Evolutionary conservation across 2,888 invertebrate genomes (phyloP).

Genomic region (Orchestes rusci): DNA sequence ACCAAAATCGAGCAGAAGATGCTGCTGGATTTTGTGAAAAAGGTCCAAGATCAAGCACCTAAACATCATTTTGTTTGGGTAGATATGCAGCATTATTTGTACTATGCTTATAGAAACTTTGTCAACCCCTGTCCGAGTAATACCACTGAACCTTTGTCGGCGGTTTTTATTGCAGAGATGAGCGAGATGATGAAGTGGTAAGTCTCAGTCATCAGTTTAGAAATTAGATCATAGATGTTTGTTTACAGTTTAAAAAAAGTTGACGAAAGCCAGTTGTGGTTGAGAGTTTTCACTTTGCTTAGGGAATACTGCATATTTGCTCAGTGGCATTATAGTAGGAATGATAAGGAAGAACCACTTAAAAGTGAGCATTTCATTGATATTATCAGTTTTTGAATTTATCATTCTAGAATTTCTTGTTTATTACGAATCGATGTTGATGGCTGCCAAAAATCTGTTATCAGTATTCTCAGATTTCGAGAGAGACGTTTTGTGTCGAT

Average conservation of each 20-base stretch:
- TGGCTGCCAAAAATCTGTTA: conserved; percentile 52
- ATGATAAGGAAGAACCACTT: conserved; percentile 28
- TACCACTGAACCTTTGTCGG: conserved; percentile 34
- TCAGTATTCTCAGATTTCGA: conserved; percentile 55
- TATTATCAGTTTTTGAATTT: conserved; percentile 1
- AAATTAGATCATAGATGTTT: too few species aligned
- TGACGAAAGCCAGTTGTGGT: conserved; percentile 49
- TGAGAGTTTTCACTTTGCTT: conserved; percentile 55
- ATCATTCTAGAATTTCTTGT: conserved; percentile 48
- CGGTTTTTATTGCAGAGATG: conserved; percentile 36
- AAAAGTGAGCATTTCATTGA: conserved; percentile 30
- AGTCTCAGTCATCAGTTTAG: too few species aligned
- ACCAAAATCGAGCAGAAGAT: conserved; percentile 29
- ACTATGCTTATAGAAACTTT: conserved; percentile 39
- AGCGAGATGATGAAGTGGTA: conserved; percentile 36
- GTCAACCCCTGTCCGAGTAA: conserved; percentile 34
- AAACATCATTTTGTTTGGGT: conserved; percentile 35
- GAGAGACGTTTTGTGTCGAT: conserved; percentile 49
- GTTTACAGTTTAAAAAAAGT: conserved; percentile 36
- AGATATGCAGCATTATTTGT: conserved; percentile 39
- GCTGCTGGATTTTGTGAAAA: conserved; percentile 32
- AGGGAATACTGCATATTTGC: conserved; percentile 59
- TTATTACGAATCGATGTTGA: conserved; percentile 55
- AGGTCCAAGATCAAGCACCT: conserved; percentile 34
- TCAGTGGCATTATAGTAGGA: conserved; percentile 44